Evolutionary conservation across 2,888 invertebrate genomes (phyloP).

Genomic region (Rugalucina vietnamica): DNA sequence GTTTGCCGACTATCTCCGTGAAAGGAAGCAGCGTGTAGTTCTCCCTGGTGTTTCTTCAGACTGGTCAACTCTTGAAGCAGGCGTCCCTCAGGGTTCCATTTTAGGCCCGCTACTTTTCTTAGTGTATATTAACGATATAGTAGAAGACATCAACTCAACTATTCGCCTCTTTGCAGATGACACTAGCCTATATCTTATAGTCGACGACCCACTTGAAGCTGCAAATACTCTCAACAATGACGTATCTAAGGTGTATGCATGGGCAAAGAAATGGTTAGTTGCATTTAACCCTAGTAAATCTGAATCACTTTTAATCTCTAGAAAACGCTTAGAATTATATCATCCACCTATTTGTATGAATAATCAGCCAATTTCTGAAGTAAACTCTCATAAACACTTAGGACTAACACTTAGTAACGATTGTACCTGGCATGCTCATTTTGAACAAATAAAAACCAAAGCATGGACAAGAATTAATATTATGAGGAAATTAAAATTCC

Average conservation of each 20-base stretch:
- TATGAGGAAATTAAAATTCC: slow-evolving; percentile 29
- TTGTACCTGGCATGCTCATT: slow-evolving; percentile 30
- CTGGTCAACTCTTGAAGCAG: background rate
- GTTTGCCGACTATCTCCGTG: slow-evolving; percentile 3
- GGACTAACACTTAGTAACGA: slow-evolving; percentile 23
- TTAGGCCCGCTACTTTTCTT: slow-evolving; percentile 16
- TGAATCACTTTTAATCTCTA: background rate
- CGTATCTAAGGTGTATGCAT: background rate
- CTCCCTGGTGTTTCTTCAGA: background rate
- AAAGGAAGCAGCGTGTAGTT: slow-evolving; percentile 18
- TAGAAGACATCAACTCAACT: background rate
- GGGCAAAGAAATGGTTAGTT: no score
- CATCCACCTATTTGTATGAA: slow-evolving; percentile 15
- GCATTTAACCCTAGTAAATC: no score
- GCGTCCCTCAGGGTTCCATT: slow-evolving; percentile 18
- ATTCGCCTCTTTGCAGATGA: slow-evolving; percentile 24
- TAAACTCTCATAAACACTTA: slow-evolving; percentile 2
- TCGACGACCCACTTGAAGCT: slow-evolving; percentile 6
- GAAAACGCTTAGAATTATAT: background rate
- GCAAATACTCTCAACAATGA: background rate
- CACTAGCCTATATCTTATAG: slow-evolving; percentile 6
- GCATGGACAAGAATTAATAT: slow-evolving; percentile 20
- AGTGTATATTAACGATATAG: slow-evolving; percentile 14
- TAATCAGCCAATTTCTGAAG: background rate
- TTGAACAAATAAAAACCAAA: slow-evolving; percentile 21